Conservation (phyloP, 92 coral and sea anemone species). For the Porites cylindrica region DNA sequence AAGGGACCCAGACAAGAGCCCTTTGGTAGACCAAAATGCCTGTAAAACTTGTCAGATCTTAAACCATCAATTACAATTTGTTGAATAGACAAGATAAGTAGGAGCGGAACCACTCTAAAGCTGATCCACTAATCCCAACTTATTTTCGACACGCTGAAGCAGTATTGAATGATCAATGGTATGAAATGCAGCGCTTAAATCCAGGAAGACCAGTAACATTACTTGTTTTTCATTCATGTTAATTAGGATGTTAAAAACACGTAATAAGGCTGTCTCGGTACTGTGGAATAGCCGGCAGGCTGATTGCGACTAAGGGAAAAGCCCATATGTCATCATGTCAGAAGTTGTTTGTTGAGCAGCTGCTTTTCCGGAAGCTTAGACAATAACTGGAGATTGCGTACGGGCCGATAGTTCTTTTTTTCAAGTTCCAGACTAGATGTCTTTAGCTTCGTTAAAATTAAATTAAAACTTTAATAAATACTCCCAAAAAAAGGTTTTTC, state of each 20-base stretch:
- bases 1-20: too few relatives aligned
- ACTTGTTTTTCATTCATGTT: neutral
- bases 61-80: conserved; percentile 5
- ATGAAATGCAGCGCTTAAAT: neutral
- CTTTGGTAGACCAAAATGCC: neutral
- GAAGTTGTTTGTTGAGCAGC: neutral
- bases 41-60: conserved; percentile 3
- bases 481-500: too few relatives aligned
- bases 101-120: conserved; percentile 11
- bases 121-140: conserved; percentile 15
- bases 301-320: conserved; percentile 7
- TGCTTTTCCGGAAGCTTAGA: conserved; percentile 37
- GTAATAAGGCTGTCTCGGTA: too few relatives aligned
- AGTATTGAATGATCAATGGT: conserved; percentile 2
- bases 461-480: too few relatives aligned
- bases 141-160: neutral
- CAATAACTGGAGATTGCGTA: conserved; percentile 27
- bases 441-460: neutral
- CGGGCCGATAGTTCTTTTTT: conserved; percentile 23
- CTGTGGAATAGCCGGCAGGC: too few relatives aligned
- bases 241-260: too few relatives aligned
- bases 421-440: conserved; percentile 5
- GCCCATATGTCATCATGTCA: neutral
- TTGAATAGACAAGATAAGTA: conserved; percentile 25
- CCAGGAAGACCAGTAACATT: neutral